Evolutionary conservation across 2,888 invertebrate genomes (phyloP).

Genomic region (Euproctis similis): DNA sequence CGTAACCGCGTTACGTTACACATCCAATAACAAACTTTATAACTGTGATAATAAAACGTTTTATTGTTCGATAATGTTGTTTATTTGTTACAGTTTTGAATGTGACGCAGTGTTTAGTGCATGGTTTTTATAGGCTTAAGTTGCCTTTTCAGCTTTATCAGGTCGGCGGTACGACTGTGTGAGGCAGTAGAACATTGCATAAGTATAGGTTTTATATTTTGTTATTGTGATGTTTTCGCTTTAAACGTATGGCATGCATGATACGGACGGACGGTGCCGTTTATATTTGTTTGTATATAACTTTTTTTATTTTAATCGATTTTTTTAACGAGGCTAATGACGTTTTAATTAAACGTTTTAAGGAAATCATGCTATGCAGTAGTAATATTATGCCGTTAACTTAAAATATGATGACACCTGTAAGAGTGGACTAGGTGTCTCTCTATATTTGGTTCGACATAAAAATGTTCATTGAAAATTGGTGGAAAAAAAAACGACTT

Average conservation of each 20-base stretch:
- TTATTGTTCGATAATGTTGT: conserved; percentile 67
- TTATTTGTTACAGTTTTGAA: conserved; percentile 68
- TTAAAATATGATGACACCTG: no score
- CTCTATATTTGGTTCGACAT: no score
- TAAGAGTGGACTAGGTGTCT: no score
- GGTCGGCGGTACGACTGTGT: conserved; percentile 71
- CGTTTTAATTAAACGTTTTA: conserved; percentile 22
- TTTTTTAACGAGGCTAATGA: conserved; percentile 42
- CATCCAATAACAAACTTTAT: conserved; percentile 71
- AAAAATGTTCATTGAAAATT: no score
- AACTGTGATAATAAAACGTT: conserved; percentile 63
- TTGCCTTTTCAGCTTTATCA: conserved; percentile 77
- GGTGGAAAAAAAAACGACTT: no score
- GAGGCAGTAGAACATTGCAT: conserved; percentile 74
- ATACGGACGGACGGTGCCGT: conserved; percentile 61
- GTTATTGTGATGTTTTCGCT: conserved; percentile 73
- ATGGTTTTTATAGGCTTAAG: conserved; percentile 75
- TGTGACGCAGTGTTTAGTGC: conserved; percentile 69
- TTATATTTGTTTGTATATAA: conserved; percentile 50
- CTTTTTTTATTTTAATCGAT: conserved; percentile 57
- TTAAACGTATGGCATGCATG: conserved; percentile 68
- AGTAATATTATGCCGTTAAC: no score
- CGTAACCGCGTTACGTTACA: conserved; percentile 62
- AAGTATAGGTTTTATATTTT: conserved; percentile 74
- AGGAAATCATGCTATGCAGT: no score